These are phyloP conservation scores for Bicyclus anynana DNA, from an alignment of 1,140 invertebrate species.

Conservation along the genomic window DNA sequence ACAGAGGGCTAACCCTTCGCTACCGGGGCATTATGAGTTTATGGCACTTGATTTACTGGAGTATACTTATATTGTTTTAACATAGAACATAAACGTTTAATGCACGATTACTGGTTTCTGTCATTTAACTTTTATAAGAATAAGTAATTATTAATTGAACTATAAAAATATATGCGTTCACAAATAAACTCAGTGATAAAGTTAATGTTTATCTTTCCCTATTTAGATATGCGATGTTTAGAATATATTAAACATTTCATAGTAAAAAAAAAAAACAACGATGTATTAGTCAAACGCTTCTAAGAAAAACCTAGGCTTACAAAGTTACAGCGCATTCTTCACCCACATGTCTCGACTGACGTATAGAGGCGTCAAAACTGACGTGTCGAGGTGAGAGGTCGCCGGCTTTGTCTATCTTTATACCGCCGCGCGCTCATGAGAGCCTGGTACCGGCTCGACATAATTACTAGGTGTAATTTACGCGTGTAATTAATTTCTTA, in stretches of 20 bases:
- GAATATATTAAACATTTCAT: no score
- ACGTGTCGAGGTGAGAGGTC: conserved; percentile 7
- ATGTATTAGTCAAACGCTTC: neutral
- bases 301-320: conserved; percentile 1
- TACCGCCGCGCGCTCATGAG: conserved; percentile 3
- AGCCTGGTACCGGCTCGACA: neutral
- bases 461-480: conserved; percentile 4
- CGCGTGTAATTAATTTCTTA: neutral
- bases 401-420: neutral
- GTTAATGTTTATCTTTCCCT: no score
- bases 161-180: no score
- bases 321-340: neutral
- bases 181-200: no score
- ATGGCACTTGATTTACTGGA: conserved; percentile 13
- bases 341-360: conserved; percentile 3
- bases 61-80: conserved; percentile 5
- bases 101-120: no score
- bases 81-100: no score
- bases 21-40: neutral
- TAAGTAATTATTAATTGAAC: no score
- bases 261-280: neutral
- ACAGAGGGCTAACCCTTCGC: conserved; percentile 30
- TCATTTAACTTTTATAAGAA: no score
- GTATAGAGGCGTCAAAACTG: conserved; percentile 6
- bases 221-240: neutral